Evolutionary conservation across 1,140 invertebrate species (phyloP).

Genomic region (Coelopa frigida): DNA sequence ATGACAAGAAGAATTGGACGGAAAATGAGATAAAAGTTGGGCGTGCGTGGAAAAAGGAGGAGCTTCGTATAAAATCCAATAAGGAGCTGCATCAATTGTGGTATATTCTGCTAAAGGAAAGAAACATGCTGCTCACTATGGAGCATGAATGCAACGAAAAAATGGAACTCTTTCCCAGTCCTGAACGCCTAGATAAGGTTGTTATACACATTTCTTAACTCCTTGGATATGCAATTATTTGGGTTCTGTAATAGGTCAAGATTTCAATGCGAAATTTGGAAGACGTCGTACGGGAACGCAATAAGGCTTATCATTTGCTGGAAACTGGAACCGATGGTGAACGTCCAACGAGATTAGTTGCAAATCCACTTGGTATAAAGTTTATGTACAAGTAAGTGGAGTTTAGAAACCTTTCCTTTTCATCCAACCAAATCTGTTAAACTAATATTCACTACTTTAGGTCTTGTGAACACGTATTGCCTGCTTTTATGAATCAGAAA

Average conservation of each 20-base stretch:
- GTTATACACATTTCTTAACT: too few relatives aligned
- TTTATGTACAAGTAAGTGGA: slow-evolving; percentile 43
- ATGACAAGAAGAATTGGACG: slow-evolving; percentile 79
- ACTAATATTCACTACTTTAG: slow-evolving; percentile 29
- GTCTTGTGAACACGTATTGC: slow-evolving; percentile 50
- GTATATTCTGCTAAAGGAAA: slow-evolving; percentile 93
- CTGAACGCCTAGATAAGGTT: slow-evolving; percentile 92
- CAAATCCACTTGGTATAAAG: slow-evolving; percentile 55
- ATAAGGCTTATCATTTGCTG: slow-evolving; percentile 80
- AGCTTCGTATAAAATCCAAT: slow-evolving; percentile 92
- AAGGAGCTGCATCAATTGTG: slow-evolving; percentile 95
- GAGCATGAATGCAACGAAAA: slow-evolving; percentile 70
- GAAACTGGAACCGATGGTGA: slow-evolving; percentile 86
- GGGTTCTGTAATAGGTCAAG: slow-evolving; percentile 45
- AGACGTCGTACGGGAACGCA: slow-evolving; percentile 83
- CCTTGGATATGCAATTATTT: neutral
- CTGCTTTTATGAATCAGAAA: slow-evolving; percentile 53
- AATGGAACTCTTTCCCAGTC: slow-evolving; percentile 77
- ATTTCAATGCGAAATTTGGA: slow-evolving; percentile 96
- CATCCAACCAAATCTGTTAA: slow-evolving; percentile 14
- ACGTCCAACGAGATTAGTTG: slow-evolving; percentile 53
- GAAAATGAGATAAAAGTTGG: slow-evolving; percentile 72
- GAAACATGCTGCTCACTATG: slow-evolving; percentile 97
- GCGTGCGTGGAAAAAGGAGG: slow-evolving; percentile 82
- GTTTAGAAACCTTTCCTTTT: slow-evolving; percentile 14